Evolutionary conservation across 2,797 vertebrate species (phyloP).

Genomic region (Cossypha dichroa): DNA sequence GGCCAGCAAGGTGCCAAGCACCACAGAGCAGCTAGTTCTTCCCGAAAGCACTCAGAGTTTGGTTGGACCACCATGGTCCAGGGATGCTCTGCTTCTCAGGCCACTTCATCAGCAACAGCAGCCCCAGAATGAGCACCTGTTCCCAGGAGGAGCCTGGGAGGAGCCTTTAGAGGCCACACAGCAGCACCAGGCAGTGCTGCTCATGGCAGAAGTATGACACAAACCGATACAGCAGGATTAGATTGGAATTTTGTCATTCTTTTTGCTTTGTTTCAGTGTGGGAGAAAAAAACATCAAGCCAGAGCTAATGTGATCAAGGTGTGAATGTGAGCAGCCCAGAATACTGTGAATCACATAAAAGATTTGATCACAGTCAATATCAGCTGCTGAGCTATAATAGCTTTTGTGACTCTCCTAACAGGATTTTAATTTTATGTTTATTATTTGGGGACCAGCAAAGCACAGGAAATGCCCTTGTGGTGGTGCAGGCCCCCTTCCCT

Average conservation of each 20-base stretch:
- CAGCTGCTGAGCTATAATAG: slow-evolving; percentile 54
- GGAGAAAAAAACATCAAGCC: not conserved
- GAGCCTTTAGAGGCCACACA: not conserved
- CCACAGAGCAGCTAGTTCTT: not conserved
- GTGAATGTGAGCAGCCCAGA: slow-evolving; percentile 13
- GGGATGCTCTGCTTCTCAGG: fast-evolving
- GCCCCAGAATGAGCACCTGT: not conserved
- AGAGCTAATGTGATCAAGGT: slow-evolving; percentile 13
- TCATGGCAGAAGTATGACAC: not conserved
- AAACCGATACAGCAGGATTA: not conserved
- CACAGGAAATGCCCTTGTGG: not conserved
- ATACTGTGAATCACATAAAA: slow-evolving; percentile 63
- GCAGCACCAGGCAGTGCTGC: not conserved
- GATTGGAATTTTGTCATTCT: not conserved
- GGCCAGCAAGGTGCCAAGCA: not conserved
- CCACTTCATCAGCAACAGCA: not conserved
- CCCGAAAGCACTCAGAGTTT: not conserved
- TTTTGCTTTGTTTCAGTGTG: not conserved
- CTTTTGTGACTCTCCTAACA: slow-evolving; percentile 70
- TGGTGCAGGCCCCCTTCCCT: not conserved
- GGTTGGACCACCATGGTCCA: fast-evolving
- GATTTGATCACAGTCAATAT: slow-evolving; percentile 61
- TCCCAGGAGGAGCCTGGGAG: not conserved
- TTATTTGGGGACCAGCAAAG: slow-evolving; percentile 60
- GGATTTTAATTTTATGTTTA: slow-evolving; percentile 78